Conservation (phyloP, 2,797 vertebrate genomes). For the Gallirallus australis region DNA sequence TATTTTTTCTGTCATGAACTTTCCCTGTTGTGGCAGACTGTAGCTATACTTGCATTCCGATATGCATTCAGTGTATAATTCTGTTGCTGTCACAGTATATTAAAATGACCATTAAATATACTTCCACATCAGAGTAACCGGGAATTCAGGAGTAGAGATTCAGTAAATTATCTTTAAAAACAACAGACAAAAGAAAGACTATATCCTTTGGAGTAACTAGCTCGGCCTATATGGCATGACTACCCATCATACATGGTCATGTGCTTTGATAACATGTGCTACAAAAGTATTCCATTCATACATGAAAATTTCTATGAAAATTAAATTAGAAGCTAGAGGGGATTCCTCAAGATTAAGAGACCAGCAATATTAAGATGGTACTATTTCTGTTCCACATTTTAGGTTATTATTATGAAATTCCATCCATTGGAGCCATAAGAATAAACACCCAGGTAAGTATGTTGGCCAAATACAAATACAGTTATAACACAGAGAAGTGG, state of each 20-base stretch:
- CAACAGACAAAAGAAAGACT: background rate
- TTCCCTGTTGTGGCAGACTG: background rate
- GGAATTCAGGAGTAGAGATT: background rate
- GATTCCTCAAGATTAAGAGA: background rate
- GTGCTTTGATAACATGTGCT: background rate
- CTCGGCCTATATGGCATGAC: background rate
- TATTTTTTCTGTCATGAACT: background rate
- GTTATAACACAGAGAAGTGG: background rate
- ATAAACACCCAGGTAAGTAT: slow-evolving; percentile 95
- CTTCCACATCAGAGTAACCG: background rate
- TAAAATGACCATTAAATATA: background rate
- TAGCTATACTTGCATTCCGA: background rate
- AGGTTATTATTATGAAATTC: slow-evolving; percentile 99
- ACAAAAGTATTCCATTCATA: background rate
- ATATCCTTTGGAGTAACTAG: background rate
- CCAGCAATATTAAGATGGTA: background rate
- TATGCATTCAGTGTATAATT: background rate
- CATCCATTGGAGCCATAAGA: slow-evolving; percentile 97
- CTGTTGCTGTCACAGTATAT: background rate
- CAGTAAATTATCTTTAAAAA: background rate
- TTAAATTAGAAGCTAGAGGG: background rate
- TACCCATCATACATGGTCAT: background rate
- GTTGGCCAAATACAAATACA: background rate
- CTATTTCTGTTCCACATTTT: slow-evolving; percentile 56
- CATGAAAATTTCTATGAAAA: background rate